phyloP scores from a whole-genome alignment of 1,140 invertebrate species.

The Procambarus clarkii region DNA sequence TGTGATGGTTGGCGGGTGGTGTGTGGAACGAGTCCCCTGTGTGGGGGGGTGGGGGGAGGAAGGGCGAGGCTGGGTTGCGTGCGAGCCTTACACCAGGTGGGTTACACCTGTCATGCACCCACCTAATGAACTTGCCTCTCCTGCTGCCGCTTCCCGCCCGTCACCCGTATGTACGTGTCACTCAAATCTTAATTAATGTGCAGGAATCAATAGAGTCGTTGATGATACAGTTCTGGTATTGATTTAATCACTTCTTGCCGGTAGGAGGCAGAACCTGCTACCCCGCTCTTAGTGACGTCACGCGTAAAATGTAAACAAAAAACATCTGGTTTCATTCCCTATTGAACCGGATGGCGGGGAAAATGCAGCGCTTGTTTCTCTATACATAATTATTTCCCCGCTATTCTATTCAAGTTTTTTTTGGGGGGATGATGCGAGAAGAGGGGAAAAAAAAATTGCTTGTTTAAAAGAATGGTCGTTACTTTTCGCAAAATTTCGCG shows the following conservation, averaged over 20 bases:
- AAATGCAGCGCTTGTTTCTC: neutral
- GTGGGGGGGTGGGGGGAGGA: no score
- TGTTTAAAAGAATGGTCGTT: conserved; percentile 17
- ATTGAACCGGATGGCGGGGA: neutral
- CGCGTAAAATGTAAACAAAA: neutral
- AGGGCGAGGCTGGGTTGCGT: no score
- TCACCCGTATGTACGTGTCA: conserved; percentile 40
- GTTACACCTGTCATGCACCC: conserved; percentile 1
- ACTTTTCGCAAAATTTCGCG: conserved; percentile 49
- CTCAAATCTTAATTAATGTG: conserved; percentile 63
- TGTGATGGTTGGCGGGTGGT: no score
- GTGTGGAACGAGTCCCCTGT: neutral
- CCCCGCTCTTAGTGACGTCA: conserved; percentile 1
- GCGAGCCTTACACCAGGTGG: conserved; percentile 11
- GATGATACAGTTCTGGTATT: conserved; percentile 46
- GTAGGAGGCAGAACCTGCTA: neutral
- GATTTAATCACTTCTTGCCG: conserved; percentile 51
- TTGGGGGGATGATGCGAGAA: neutral
- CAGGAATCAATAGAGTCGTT: conserved; percentile 33
- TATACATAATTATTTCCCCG: conserved; percentile 3
- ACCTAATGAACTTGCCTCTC: conserved; percentile 1
- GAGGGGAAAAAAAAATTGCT: neutral
- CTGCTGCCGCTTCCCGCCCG: conserved; percentile 11
- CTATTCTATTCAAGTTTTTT: neutral
- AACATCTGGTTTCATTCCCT: neutral